phyloP scores from a whole-genome alignment of 2,113 vertebrate genomes.

The Sinocyclocheilus rhinocerous region DNA sequence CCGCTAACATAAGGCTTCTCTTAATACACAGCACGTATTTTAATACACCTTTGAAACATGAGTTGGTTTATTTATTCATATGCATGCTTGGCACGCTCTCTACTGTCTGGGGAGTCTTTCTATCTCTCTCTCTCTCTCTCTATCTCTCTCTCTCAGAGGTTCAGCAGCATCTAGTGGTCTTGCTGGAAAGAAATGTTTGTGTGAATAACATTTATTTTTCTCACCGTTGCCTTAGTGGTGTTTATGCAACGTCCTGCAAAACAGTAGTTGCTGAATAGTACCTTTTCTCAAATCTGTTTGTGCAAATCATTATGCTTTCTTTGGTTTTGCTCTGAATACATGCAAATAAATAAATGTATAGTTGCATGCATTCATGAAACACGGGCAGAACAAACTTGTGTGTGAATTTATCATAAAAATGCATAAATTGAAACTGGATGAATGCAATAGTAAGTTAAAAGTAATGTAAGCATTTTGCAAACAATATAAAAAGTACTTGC shows the following conservation, averaged over 20 bases:
- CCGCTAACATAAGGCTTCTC: slow-evolving; percentile 35
- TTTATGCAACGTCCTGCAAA: not conserved
- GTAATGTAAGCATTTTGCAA: too few relatives aligned
- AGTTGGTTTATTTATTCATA: slow-evolving; percentile 52
- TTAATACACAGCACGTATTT: slow-evolving; percentile 50
- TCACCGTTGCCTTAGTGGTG: not conserved
- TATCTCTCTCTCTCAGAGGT: slow-evolving; percentile 28
- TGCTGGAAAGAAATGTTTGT: not conserved
- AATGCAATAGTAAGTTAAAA: too few relatives aligned
- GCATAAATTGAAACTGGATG: too few relatives aligned
- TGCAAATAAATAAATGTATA: not conserved
- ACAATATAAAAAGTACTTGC: too few relatives aligned
- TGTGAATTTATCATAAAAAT: too few relatives aligned
- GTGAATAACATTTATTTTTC: not conserved
- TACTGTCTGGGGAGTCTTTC: not conserved
- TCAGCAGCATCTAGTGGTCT: slow-evolving; percentile 42
- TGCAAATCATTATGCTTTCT: not conserved
- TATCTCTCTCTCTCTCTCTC: not conserved
- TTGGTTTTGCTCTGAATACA: not conserved
- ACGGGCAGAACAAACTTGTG: too few relatives aligned
- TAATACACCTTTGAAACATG: slow-evolving; percentile 50
- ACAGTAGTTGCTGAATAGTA: not conserved
- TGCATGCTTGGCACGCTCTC: not conserved
- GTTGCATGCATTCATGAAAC: too few relatives aligned
- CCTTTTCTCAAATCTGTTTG: not conserved